Evolutionary conservation across 1,140 invertebrate species (phyloP), one percentile per base, ranked within the genome.

Genomic region (Hypsibius dujardini): DNA sequence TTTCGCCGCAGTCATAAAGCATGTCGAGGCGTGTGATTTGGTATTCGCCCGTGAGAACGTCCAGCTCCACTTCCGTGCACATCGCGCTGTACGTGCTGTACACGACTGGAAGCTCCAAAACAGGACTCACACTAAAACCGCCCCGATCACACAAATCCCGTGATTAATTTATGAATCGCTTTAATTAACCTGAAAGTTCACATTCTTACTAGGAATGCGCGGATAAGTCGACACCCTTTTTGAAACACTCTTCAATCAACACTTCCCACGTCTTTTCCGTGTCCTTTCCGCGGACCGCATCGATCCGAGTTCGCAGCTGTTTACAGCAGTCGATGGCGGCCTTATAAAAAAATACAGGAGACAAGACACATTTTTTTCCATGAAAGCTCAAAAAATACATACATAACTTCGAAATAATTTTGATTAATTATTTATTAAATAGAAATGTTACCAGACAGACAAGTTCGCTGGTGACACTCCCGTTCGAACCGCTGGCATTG

Each of bases 131-230:
- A 7, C 50, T 56, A n/a, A n/a, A 67, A 67, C 50, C 7, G n/a
- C n/a, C n/a, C n/a, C n/a, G 7, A n/a, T 56, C 50, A n/a, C 50
- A 56, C n/a, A n/a, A n/a, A n/a, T n/a, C n/a, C n/a, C n/a, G n/a
- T n/a, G n/a, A n/a, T n/a, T n/a, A n/a, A n/a, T n/a, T n/a, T n/a
- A n/a, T 56, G 50, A 56, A 7, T 56, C 50, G 7, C 7, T 56
- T 56, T 56, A 56, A 7, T 56, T n/a, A 56, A n/a, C n/a, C n/a
- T 56, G 7, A 56, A 56, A 56, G n/a, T 56, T n/a, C 50, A 56
- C 50, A 56, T 56, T 7, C 83, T 77, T 81, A 87, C 83, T 84
- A 84, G 74, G 85, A 83, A 42, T 83, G 83, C 12, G 84, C 84
- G 75, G 84, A 84, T 28, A 89, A 75, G 45, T 42, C 42, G 7